These are phyloP conservation scores for Pantherophis vulpinus DNA, from an alignment of 2,797 vertebrate species.

Conservation along the genomic window DNA sequence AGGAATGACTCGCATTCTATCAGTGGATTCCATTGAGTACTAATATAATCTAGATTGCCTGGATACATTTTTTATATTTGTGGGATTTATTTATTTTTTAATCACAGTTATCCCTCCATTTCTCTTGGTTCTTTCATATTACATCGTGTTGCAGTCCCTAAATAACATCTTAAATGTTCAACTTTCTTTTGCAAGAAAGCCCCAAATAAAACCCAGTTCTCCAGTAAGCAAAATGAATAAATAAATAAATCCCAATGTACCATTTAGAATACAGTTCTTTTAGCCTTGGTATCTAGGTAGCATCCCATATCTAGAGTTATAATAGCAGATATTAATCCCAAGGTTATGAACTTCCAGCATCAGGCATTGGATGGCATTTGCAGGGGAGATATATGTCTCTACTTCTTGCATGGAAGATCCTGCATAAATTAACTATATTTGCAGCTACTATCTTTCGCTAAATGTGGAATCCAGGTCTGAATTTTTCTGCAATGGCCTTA, in stretches of 20 bases:
- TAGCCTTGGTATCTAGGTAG: neutral
- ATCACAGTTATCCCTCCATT: neutral
- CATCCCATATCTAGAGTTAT: neutral
- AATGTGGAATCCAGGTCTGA: neutral
- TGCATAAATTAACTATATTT: neutral
- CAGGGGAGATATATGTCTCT: neutral
- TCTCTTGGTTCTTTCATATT: neutral
- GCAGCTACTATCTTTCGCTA: neutral
- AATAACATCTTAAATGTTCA: neutral
- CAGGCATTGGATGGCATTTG: neutral
- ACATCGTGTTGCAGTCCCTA: neutral
- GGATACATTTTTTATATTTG: neutral
- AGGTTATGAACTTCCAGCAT: neutral
- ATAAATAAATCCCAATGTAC: neutral
- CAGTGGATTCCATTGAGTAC: neutral
- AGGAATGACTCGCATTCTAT: neutral
- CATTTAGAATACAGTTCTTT: neutral
- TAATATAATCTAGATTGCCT: neutral
- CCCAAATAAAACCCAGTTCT: neutral
- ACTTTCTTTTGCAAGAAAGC: neutral
- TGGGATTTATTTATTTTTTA: neutral
- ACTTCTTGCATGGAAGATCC: neutral
- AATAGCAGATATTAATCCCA: neutral
- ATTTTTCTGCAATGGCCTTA: neutral
- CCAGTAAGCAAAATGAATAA: neutral